Evolutionary conservation across 2,113 vertebrate species (phyloP).

Genomic region (Muntiacus reevesi): DNA sequence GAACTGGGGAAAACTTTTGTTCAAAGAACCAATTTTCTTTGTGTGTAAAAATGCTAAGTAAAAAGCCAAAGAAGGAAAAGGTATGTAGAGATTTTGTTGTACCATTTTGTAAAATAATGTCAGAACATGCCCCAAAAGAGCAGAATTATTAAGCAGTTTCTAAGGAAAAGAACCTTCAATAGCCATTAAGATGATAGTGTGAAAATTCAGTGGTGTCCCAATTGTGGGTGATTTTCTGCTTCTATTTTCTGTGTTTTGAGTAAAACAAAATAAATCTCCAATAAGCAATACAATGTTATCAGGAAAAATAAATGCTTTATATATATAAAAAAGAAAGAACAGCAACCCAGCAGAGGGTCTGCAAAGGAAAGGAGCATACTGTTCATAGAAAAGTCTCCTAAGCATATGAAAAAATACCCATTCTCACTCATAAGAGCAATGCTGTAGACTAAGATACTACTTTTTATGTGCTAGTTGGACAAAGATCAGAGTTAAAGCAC

Average conservation of each 20-base stretch:
- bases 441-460: not conserved
- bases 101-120: not conserved
- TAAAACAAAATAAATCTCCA: not conserved
- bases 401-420: not conserved
- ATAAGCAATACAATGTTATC: not conserved
- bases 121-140: not conserved
- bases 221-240: not conserved
- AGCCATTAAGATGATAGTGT: not conserved
- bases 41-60: not conserved
- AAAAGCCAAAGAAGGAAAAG: not conserved
- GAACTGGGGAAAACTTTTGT: not conserved
- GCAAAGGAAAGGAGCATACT: not conserved
- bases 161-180: not conserved
- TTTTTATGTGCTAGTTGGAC: not conserved
- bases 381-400: not conserved
- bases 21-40: not conserved
- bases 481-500: not conserved
- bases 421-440: not conserved
- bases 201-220: not conserved
- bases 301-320: not conserved
- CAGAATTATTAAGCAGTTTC: not conserved
- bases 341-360: not conserved
- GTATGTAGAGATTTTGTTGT: not conserved
- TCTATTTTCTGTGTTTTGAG: not conserved
- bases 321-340: not conserved